These are phyloP conservation scores for Benitochromis conjunctus DNA, from an alignment of 2,113 vertebrate species.

Conservation along the genomic window DNA sequence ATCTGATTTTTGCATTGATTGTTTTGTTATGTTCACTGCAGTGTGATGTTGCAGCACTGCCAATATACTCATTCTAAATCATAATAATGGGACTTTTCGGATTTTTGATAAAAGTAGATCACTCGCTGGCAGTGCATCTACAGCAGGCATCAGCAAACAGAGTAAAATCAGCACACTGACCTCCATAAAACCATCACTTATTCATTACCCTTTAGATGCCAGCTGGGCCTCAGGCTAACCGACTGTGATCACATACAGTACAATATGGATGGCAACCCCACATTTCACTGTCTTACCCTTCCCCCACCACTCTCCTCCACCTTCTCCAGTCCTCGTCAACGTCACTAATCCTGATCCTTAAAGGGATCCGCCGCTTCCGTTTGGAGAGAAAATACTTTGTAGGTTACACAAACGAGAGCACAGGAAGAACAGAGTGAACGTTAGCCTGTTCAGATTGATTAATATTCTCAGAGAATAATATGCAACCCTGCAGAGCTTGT, in stretches of 20 bases:
- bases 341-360: conserved; percentile 73
- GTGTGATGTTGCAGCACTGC: neutral
- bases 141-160: neutral
- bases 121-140: neutral
- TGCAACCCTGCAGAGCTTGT: neutral
- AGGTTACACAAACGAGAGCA: neutral
- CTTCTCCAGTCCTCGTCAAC: conserved; percentile 24
- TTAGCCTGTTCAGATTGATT: neutral
- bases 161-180: conserved; percentile 5
- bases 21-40: neutral
- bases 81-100: neutral
- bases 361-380: conserved; percentile 45
- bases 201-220: conserved; percentile 34
- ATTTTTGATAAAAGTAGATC: neutral
- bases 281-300: conserved; percentile 6
- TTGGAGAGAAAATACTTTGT: neutral
- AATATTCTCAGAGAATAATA: neutral
- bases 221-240: conserved; percentile 25
- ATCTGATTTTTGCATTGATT: neutral
- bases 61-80: neutral
- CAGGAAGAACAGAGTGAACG: neutral
- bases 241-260: conserved; percentile 46
- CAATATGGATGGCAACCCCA: conserved; percentile 32
- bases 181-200: conserved; percentile 32
- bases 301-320: conserved; percentile 29